phyloP scores from a whole-genome alignment of 1,140 invertebrate genomes.

The Lordiphosa collinella region DNA sequence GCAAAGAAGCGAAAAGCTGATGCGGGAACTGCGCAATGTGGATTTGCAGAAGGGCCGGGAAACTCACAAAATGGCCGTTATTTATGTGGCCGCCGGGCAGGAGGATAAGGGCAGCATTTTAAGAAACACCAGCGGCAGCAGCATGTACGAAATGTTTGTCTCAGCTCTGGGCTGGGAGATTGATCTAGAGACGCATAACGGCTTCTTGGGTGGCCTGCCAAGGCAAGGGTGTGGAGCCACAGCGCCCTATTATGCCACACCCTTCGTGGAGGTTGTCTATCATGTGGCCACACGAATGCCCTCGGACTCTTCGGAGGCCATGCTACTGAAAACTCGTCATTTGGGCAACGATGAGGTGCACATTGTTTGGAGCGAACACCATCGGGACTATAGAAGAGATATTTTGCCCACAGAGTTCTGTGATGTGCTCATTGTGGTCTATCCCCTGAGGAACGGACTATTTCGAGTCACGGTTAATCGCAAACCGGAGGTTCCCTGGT shows the following conservation, averaged over 20 bases:
- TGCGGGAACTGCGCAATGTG: slow-evolving; percentile 95
- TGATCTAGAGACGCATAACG: slow-evolving; percentile 96
- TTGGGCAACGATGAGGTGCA: slow-evolving; percentile 99
- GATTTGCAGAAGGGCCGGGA: slow-evolving; percentile 95
- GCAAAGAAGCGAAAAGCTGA: slow-evolving; percentile 92
- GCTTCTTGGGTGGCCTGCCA: slow-evolving; percentile 97
- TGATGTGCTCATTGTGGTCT: slow-evolving; percentile 98
- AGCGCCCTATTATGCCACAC: slow-evolving; percentile 97
- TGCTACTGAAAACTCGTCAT: slow-evolving; percentile 96
- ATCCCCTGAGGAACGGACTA: slow-evolving; percentile 91
- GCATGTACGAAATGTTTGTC: slow-evolving; percentile 96
- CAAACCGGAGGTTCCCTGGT: slow-evolving; percentile 94
- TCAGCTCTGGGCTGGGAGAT: slow-evolving; percentile 97
- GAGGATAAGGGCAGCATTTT: slow-evolving; percentile 97
- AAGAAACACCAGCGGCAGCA: slow-evolving; percentile 90
- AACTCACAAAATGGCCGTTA: slow-evolving; percentile 99
- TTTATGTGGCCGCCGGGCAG: slow-evolving; percentile 97
- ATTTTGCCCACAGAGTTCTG: slow-evolving; percentile 99
- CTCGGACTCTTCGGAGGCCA: slow-evolving; percentile 90
- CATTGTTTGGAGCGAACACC: slow-evolving; percentile 99
- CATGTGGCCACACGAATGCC: slow-evolving; percentile 99
- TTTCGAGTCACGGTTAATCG: slow-evolving; percentile 91
- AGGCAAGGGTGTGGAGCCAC: slow-evolving; percentile 94
- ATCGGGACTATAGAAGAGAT: slow-evolving; percentile 95
- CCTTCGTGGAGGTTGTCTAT: slow-evolving; percentile 93